These are phyloP conservation scores for Albula glossodonta DNA, from an alignment of 2,113 vertebrate species.

Conservation along the genomic window DNA sequence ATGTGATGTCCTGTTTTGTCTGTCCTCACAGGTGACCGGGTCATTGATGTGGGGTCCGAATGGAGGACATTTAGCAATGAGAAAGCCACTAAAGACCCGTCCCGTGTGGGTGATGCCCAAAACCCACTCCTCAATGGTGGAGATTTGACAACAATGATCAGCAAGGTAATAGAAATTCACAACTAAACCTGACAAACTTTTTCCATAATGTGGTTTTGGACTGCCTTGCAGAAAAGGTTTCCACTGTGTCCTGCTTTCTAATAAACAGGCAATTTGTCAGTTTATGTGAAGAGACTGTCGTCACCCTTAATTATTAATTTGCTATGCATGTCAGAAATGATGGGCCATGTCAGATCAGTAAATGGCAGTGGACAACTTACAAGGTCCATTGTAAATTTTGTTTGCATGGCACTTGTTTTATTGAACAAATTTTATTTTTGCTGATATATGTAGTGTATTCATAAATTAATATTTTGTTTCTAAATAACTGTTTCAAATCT, in stretches of 20 bases:
- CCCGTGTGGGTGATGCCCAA: slow-evolving; percentile 96
- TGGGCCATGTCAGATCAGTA: neutral
- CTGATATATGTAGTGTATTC: no score
- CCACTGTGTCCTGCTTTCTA: neutral
- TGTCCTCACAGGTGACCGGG: slow-evolving; percentile 82
- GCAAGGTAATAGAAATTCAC: slow-evolving; percentile 64
- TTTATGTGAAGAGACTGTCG: neutral
- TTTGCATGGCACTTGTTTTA: no score
- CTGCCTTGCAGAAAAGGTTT: neutral
- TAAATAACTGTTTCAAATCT: slow-evolving; percentile 17
- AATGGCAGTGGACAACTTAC: no score
- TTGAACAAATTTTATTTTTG: no score
- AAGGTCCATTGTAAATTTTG: no score
- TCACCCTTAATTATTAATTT: neutral
- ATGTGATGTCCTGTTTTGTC: neutral
- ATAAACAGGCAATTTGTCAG: neutral
- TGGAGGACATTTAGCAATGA: slow-evolving; percentile 99
- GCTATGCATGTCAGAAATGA: neutral
- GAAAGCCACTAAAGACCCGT: slow-evolving; percentile 98
- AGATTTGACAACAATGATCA: slow-evolving; percentile 97
- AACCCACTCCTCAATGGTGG: slow-evolving; percentile 94
- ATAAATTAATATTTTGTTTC: no score
- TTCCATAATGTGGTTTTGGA: neutral
- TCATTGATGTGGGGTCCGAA: slow-evolving; percentile 96
- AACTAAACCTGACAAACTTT: neutral